Evolutionary conservation across 2,888 invertebrate species (phyloP).

Genomic region (Drymonia ruficornis): DNA sequence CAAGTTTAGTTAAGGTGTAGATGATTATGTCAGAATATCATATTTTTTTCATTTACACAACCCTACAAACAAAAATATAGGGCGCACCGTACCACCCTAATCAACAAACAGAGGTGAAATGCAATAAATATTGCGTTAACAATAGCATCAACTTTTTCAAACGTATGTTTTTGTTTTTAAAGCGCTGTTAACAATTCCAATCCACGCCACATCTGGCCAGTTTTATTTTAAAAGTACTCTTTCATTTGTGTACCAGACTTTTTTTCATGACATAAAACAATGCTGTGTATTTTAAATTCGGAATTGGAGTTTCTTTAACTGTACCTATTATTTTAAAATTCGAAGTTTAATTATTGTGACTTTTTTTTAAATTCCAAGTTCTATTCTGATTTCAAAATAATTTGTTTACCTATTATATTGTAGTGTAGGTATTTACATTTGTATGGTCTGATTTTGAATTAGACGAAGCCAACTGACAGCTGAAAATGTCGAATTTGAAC

Average conservation of each 20-base stretch:
- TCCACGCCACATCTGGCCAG: constrained; percentile 2
- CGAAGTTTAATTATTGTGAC: background rate
- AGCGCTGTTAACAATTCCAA: constrained; percentile 2
- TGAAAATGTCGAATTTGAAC: no score
- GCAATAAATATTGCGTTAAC: constrained; percentile 43
- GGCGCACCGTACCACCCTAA: constrained; percentile 2
- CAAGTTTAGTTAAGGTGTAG: no score
- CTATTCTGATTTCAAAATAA: no score
- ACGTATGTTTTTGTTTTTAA: constrained; percentile 26
- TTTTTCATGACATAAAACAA: background rate
- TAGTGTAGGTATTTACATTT: no score
- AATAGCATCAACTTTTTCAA: constrained; percentile 34
- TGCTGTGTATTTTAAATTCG: background rate
- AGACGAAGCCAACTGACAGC: no score
- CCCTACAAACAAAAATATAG: background rate
- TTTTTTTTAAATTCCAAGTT: no score
- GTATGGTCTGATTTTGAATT: no score
- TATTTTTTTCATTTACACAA: background rate
- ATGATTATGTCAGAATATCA: no score
- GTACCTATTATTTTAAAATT: background rate
- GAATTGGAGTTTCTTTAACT: background rate
- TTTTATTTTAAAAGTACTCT: constrained; percentile 7
- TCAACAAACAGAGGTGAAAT: constrained; percentile 8
- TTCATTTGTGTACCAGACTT: background rate
- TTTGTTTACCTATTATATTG: no score